Evolutionary conservation across 2,797 vertebrate genomes (phyloP).

Genomic region (Rhadinocentrus ornatus): DNA sequence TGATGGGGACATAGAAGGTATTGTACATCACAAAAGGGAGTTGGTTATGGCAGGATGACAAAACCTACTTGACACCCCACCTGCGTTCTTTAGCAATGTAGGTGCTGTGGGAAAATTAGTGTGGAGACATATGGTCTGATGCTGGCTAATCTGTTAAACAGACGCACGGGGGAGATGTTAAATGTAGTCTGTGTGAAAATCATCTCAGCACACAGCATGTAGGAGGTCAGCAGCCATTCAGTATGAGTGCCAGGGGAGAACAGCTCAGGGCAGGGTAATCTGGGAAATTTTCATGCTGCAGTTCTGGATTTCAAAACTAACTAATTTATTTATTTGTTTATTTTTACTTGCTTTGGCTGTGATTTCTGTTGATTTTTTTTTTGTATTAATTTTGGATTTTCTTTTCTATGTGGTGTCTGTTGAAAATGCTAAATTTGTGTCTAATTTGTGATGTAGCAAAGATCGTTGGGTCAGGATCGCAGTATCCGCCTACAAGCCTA

Average conservation of each 20-base stretch:
- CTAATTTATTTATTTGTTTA: not conserved
- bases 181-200: slow-evolving; percentile 42
- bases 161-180: slow-evolving; percentile 42
- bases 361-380: not conserved
- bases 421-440: no score
- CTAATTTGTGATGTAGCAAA: no score
- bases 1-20: slow-evolving; percentile 27
- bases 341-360: not conserved
- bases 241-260: not conserved
- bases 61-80: slow-evolving; percentile 26
- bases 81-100: slow-evolving; percentile 34
- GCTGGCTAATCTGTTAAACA: slow-evolving; percentile 52
- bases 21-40: slow-evolving; percentile 32
- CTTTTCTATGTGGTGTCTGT: no score
- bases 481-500: not conserved
- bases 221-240: slow-evolving; percentile 9
- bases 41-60: slow-evolving; percentile 42
- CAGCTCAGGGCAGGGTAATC: not conserved
- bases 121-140: slow-evolving; percentile 54
- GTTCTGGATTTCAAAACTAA: not conserved
- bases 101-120: slow-evolving; percentile 37
- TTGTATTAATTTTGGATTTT: no score
- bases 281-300: not conserved
- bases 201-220: slow-evolving; percentile 9
- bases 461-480: no score